Percentiles rank a stretch among this genome's conserved stretches.
Evolutionary conservation across 92 coral and sea anemone genomes (phyloP).

Genomic region (Epizoanthus ramosus): DNA sequence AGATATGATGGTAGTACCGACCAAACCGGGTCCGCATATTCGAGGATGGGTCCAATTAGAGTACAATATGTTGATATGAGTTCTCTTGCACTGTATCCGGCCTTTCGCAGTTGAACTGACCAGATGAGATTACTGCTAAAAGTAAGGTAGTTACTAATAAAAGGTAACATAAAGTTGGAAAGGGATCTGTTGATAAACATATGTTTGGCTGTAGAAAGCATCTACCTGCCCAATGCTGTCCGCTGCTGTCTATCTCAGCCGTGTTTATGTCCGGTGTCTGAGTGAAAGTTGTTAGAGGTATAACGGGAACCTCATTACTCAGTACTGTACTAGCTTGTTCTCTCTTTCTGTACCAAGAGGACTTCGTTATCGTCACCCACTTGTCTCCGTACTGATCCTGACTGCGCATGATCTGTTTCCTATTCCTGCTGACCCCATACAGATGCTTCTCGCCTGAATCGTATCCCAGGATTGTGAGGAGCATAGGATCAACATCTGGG

Average conservation of each 20-base stretch:
- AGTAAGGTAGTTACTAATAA: too few relatives aligned
- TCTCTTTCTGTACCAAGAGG: not conserved
- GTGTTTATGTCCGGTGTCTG: not conserved
- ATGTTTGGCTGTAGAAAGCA: too few relatives aligned
- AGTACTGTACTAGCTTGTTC: not conserved
- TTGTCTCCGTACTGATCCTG: not conserved
- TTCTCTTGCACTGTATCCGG: too few relatives aligned
- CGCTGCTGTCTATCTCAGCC: not conserved
- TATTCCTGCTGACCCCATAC: slow-evolving; percentile 5
- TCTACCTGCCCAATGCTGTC: not conserved
- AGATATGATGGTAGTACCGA: too few relatives aligned
- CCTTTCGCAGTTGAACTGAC: too few relatives aligned
- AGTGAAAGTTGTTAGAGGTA: not conserved
- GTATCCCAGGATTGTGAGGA: not conserved
- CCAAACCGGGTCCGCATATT: too few relatives aligned
- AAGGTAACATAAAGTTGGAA: too few relatives aligned
- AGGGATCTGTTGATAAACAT: too few relatives aligned
- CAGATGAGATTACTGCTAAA: too few relatives aligned
- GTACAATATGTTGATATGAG: too few relatives aligned
- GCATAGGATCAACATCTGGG: not conserved
- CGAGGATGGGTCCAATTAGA: too few relatives aligned
- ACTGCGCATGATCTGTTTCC: not conserved
- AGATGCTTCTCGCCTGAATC: not conserved
- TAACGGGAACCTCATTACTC: not conserved
- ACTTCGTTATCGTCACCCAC: not conserved